Evolutionary conservation across 1,140 invertebrate species (phyloP), one percentile per base, ranked within the genome.

Genomic region (Galleria mellonella): DNA sequence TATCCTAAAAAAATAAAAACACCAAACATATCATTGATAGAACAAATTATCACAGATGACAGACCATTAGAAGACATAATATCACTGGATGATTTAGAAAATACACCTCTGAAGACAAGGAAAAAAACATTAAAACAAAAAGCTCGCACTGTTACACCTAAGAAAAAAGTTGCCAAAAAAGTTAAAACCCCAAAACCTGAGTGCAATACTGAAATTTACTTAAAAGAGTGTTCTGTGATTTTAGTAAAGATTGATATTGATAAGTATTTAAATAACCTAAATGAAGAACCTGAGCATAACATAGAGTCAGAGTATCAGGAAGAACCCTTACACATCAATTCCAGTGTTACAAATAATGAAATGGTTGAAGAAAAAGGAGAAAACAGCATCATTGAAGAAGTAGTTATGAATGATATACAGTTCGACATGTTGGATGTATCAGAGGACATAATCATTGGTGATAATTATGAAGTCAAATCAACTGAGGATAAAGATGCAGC

Each of bases 401-500:
- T 55, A 14, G 53, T 62, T 11, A 51, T 53, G 7, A 77, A 64
- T 56, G 69, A 75, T 23, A 51, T 85, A 14, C 81, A 82, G 14
- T 64, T 79, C 54, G 78, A 83, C 43, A 83, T 85, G 78, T 52
- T 85, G 37, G 81, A 83, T 58, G 78, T 85, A 5, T 85, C 78
- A 2, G 82, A 83, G 57, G 82, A 85, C 38, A 85, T 85, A 33
- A 68, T 78, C 11, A 79, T 85, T 50, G 77, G 69, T 6, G 75
- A 78, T 32, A 62, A 42, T 30, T 79, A 62, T 55, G 78, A 79
- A 39, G 40, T 66, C 0, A 82, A 83, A 39, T 51, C 32, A 30
- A 29, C 32, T 30, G 58, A 57, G 40, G 69, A 71, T 32, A 75
- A 73, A 42, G 72, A 71, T 35, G 41, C 51, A 13, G 15, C 6